phyloP scores from a whole-genome alignment of 2,113 vertebrate species.

The Nycticryphes semicollaris region DNA sequence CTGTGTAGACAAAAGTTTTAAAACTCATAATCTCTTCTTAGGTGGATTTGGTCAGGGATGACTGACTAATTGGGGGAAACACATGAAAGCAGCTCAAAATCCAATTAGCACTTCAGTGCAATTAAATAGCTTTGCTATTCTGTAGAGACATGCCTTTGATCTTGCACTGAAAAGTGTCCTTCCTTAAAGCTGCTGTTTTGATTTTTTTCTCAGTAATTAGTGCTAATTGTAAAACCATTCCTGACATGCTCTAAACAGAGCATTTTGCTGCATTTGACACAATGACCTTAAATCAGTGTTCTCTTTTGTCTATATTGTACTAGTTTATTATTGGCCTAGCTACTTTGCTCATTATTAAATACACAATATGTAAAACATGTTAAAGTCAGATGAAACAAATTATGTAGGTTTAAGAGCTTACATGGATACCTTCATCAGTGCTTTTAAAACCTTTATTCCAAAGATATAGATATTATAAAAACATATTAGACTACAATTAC shows the following conservation, averaged over 20 bases:
- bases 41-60: slow-evolving; percentile 77
- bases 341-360: slow-evolving; percentile 75
- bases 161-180: slow-evolving; percentile 79
- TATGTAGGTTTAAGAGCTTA: slow-evolving; percentile 60
- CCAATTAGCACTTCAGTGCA: slow-evolving; percentile 85
- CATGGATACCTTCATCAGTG: slow-evolving; percentile 19
- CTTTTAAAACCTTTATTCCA: slow-evolving; percentile 58
- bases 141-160: slow-evolving; percentile 81
- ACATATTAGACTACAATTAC: slow-evolving; percentile 17
- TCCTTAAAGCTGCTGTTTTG: slow-evolving; percentile 79
- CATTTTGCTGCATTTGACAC: slow-evolving; percentile 78
- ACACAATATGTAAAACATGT: slow-evolving; percentile 64
- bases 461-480: slow-evolving; percentile 51
- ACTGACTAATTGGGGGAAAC: slow-evolving; percentile 79
- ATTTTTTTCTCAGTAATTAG: slow-evolving; percentile 81
- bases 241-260: slow-evolving; percentile 76
- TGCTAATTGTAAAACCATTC: slow-evolving; percentile 80
- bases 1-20: slow-evolving; percentile 68
- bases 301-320: slow-evolving; percentile 82
- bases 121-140: slow-evolving; percentile 83
- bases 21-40: slow-evolving; percentile 78
- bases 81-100: slow-evolving; percentile 84
- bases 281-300: slow-evolving; percentile 74
- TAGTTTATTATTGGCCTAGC: slow-evolving; percentile 71
- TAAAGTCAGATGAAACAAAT: slow-evolving; percentile 68